These are phyloP conservation scores for Rhyacophila evoluta DNA, from an alignment of 2,888 invertebrate species.

Conservation along the genomic window DNA sequence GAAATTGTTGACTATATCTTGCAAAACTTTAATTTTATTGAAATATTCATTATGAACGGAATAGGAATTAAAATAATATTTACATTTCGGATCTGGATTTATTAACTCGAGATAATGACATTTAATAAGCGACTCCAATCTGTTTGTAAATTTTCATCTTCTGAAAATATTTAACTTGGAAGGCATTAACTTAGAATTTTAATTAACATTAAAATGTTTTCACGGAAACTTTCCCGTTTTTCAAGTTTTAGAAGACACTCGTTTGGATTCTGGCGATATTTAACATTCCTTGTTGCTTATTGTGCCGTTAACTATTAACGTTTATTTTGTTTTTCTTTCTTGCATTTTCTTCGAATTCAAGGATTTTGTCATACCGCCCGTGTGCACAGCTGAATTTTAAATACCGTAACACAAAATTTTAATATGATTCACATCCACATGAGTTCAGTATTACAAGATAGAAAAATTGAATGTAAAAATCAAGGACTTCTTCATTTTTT, in stretches of 20 bases:
- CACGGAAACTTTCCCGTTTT: not conserved
- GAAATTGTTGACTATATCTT: too few relatives aligned
- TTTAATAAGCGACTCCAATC: not conserved
- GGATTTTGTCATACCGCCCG: not conserved
- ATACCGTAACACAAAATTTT: too few relatives aligned
- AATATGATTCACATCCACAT: too few relatives aligned
- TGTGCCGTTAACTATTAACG: not conserved
- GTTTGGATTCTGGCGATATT: not conserved
- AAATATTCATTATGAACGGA: too few relatives aligned
- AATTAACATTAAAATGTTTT: not conserved
- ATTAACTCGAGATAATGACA: not conserved
- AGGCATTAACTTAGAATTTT: constrained; percentile 1
- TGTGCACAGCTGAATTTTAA: too few relatives aligned
- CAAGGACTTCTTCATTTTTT: too few relatives aligned
- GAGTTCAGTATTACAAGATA: too few relatives aligned
- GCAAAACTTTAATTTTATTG: too few relatives aligned
- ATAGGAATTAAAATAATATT: not conserved
- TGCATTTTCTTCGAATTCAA: not conserved
- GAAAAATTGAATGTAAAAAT: too few relatives aligned
- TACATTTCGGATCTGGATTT: not conserved
- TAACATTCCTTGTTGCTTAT: not conserved
- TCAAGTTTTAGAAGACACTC: not conserved
- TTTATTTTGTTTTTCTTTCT: not conserved
- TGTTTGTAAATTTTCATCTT: not conserved
- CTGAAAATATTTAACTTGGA: not conserved